Percentiles rank a stretch among this genome's conserved stretches.
Conservation (phyloP, 2,888 invertebrate genomes). For the Dicyrtomina minuta region DNA sequence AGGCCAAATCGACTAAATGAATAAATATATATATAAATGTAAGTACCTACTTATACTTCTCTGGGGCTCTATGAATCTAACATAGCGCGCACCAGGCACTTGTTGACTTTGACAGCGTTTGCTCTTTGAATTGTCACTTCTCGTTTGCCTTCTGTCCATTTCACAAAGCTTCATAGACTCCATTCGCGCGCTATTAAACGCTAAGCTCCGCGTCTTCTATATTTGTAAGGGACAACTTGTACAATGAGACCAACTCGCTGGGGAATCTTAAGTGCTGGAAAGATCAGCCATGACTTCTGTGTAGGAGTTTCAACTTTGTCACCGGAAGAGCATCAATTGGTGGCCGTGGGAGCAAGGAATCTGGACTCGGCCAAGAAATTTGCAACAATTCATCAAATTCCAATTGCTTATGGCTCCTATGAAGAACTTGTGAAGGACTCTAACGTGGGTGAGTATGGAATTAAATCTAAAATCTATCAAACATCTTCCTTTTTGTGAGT, state of each 20-base stretch:
- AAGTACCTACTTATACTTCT: too few relatives aligned
- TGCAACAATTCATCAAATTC: slow-evolving; percentile 71
- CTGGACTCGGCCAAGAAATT: slow-evolving; percentile 73
- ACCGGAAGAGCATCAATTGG: slow-evolving; percentile 67
- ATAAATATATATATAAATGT: too few relatives aligned
- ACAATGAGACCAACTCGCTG: slow-evolving; percentile 64
- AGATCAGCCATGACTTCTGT: slow-evolving; percentile 83
- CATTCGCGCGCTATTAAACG: too few relatives aligned
- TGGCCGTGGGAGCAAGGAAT: slow-evolving; percentile 77
- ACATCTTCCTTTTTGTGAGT: too few relatives aligned
- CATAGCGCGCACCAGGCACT: too few relatives aligned
- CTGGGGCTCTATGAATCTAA: too few relatives aligned
- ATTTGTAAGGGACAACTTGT: too few relatives aligned
- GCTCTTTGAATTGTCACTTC: too few relatives aligned
- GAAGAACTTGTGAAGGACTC: slow-evolving; percentile 71
- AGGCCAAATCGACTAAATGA: too few relatives aligned
- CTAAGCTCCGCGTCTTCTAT: not conserved
- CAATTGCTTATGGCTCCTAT: slow-evolving; percentile 73
- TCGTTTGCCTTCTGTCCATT: too few relatives aligned
- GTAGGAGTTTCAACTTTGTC: slow-evolving; percentile 69
- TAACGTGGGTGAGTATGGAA: slow-evolving; percentile 75
- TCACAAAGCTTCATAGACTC: too few relatives aligned
- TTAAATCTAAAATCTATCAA: not conserved
- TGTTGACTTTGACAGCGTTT: too few relatives aligned
- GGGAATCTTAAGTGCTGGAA: slow-evolving; percentile 84